phyloP scores from a whole-genome alignment of 2,113 vertebrate species.

The Aspidoscelis tigris region DNA sequence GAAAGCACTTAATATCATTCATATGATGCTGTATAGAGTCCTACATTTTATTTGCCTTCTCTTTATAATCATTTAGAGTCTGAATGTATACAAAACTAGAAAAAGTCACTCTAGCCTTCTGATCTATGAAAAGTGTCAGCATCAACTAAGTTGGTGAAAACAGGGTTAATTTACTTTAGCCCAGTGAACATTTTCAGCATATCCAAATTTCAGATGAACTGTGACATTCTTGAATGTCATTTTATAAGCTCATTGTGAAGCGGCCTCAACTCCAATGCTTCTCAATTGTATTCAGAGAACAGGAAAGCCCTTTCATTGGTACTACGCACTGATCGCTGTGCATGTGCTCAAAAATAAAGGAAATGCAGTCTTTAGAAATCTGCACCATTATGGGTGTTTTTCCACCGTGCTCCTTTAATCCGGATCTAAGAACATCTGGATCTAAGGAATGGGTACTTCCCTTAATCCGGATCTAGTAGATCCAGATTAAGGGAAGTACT shows the following conservation, averaged over 20 bases:
- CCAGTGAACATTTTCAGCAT: neutral
- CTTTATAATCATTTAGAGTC: neutral
- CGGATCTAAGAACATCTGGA: too few relatives aligned
- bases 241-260: slow-evolving; percentile 12
- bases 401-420: too few relatives aligned
- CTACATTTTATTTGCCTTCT: neutral
- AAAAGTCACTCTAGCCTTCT: neutral
- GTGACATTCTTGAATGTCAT: neutral
- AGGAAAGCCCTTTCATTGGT: slow-evolving; percentile 4
- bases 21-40: neutral
- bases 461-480: too few relatives aligned
- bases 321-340: neutral
- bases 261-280: neutral
- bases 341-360: neutral
- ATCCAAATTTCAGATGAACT: slow-evolving; percentile 40
- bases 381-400: too few relatives aligned
- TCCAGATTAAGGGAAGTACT: too few relatives aligned
- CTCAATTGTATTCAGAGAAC: neutral
- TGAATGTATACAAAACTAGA: neutral
- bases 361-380: neutral
- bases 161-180: slow-evolving; percentile 2
- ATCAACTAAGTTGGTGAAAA: neutral
- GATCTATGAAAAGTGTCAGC: slow-evolving; percentile 42
- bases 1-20: neutral
- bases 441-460: too few relatives aligned